Evolutionary conservation across 2,888 invertebrate species (phyloP).

Genomic region (Cephalotes varians): DNA sequence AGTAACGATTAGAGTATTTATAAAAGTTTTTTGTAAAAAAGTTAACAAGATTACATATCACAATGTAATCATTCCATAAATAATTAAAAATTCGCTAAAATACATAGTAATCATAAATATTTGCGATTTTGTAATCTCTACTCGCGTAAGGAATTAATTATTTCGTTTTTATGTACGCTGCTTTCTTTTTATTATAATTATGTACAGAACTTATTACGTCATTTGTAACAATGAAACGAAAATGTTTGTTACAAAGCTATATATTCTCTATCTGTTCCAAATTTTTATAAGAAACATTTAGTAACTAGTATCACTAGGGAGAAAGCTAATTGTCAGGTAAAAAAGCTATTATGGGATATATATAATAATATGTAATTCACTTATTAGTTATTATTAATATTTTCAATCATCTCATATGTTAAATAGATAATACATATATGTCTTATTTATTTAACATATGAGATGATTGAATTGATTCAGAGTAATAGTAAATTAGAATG

Average conservation of each 20-base stretch:
- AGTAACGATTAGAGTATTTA: conserved; percentile 7
- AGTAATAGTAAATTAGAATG: not conserved
- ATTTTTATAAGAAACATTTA: not conserved
- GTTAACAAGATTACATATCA: conserved; percentile 48
- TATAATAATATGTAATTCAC: conserved; percentile 10
- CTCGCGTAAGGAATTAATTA: not conserved
- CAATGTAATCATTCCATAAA: conserved; percentile 39
- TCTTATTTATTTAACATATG: too few species aligned
- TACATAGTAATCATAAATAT: conserved; percentile 16
- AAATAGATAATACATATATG: not conserved
- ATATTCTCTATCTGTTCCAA: not conserved
- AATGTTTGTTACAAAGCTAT: not conserved
- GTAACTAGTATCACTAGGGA: not conserved
- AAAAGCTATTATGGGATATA: not conserved
- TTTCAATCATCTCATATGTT: not conserved
- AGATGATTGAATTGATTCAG: too few species aligned
- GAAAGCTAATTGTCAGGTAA: not conserved
- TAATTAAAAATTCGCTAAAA: conserved; percentile 39
- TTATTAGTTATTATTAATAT: not conserved
- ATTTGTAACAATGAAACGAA: not conserved
- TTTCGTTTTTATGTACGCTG: not conserved
- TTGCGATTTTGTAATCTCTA: not conserved
- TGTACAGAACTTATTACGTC: conserved; percentile 3
- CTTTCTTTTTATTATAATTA: too few species aligned
- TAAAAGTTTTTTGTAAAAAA: conserved; percentile 43